Conservation (phyloP, 2,797 vertebrate genomes). For the Sebastes steindachneri region DNA sequence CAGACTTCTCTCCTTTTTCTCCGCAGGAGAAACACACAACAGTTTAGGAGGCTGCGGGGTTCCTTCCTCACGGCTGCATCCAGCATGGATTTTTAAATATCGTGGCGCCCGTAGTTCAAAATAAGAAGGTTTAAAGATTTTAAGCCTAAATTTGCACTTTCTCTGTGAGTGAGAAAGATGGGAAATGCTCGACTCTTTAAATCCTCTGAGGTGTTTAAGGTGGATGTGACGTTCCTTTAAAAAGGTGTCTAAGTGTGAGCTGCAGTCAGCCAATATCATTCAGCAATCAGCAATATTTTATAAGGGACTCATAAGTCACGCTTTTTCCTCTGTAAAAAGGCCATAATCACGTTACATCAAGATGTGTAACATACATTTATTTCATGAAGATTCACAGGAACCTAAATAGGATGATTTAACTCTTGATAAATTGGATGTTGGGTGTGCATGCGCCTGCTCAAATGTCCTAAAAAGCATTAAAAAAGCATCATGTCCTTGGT, state of each 20-base stretch:
- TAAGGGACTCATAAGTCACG: not conserved
- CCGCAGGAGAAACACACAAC: slow-evolving; percentile 40
- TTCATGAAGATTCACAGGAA: not conserved
- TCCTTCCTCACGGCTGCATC: slow-evolving; percentile 33
- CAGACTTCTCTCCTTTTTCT: slow-evolving; percentile 24
- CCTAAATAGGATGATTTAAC: not conserved
- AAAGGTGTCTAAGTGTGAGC: slow-evolving; percentile 5
- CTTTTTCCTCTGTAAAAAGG: not conserved
- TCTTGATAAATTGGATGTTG: not conserved
- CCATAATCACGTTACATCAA: not conserved
- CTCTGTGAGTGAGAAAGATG: not conserved
- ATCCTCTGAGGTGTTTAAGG: slow-evolving; percentile 12
- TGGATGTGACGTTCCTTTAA: not conserved
- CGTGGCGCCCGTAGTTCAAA: slow-evolving; percentile 20
- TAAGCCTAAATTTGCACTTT: slow-evolving; percentile 35
- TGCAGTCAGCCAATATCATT: slow-evolving; percentile 7
- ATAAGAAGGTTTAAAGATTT: slow-evolving; percentile 48
- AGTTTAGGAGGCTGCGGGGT: slow-evolving; percentile 41
- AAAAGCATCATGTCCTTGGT: slow-evolving; percentile 77
- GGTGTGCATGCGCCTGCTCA: not conserved
- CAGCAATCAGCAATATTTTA: slow-evolving; percentile 2
- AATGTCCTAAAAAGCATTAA: slow-evolving; percentile 9
- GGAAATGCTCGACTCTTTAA: slow-evolving; percentile 14
- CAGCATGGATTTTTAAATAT: slow-evolving; percentile 49
- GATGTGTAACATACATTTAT: not conserved